phyloP scores from a whole-genome alignment of 1,140 invertebrate species.

The Penaeus vannamei region DNA sequence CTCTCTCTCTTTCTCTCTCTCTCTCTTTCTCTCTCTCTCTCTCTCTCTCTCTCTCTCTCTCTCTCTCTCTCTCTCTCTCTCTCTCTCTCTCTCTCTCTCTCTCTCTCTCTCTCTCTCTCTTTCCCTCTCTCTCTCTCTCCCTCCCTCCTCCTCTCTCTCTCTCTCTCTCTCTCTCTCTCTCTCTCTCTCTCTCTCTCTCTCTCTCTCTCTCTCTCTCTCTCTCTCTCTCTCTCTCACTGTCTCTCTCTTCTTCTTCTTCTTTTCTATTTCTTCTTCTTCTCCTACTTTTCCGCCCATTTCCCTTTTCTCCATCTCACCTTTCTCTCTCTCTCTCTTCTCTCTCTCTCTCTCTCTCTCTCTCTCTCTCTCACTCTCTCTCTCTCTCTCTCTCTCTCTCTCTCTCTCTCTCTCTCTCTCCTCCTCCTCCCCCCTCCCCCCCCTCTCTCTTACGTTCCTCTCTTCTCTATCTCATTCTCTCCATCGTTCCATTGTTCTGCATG shows the following conservation, averaged over 20 bases:
- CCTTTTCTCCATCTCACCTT: neutral
- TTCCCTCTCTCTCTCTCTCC: neutral
- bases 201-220: neutral
- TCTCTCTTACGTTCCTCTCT: neutral
- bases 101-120: slow-evolving; percentile 1
- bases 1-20: neutral
- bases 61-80: neutral
- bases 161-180: slow-evolving; percentile 17
- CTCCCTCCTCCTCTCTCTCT: slow-evolving; percentile 4
- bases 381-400: too few species aligned
- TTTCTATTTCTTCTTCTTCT: neutral
- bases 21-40: neutral
- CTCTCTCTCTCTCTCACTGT: neutral
- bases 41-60: neutral
- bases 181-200: neutral
- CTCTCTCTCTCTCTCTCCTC: neutral
- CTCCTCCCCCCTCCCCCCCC: neutral
- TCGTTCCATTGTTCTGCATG: neutral
- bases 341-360: neutral
- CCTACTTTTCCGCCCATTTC: neutral
- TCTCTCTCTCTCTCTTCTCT: neutral
- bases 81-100: slow-evolving; percentile 8
- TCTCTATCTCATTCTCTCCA: neutral
- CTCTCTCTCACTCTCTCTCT: too few species aligned
- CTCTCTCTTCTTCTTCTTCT: neutral